These are phyloP conservation scores for Champsocephalus gunnari DNA, from an alignment of 2,797 vertebrate genomes.

Conservation along the genomic window DNA sequence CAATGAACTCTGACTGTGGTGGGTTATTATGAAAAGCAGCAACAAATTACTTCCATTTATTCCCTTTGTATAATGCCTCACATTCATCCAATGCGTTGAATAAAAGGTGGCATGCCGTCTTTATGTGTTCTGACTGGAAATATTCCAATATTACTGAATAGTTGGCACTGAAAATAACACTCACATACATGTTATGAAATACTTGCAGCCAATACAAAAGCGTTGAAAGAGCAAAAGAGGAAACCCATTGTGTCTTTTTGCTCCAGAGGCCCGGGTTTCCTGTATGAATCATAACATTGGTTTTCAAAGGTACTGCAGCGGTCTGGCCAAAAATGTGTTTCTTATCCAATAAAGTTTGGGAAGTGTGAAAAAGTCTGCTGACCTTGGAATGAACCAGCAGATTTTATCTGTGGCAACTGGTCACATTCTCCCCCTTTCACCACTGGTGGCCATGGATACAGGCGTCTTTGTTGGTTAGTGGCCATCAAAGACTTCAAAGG, in stretches of 20 bases:
- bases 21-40: slow-evolving; percentile 37
- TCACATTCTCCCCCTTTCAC: slow-evolving; percentile 79
- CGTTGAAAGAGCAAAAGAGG: slow-evolving; percentile 31
- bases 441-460: slow-evolving; percentile 79
- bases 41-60: slow-evolving; percentile 1
- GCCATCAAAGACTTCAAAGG: slow-evolving; percentile 80
- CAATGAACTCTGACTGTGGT: slow-evolving; percentile 45
- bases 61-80: background rate
- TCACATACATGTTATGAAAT: slow-evolving; percentile 30
- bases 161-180: slow-evolving; percentile 28
- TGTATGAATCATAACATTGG: slow-evolving; percentile 32
- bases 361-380: slow-evolving; percentile 73
- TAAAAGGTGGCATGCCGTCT: slow-evolving; percentile 20
- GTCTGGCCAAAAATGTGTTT: slow-evolving; percentile 18
- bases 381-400: slow-evolving; percentile 81
- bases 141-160: slow-evolving; percentile 35
- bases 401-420: slow-evolving; percentile 56
- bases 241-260: slow-evolving; percentile 35
- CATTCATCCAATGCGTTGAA: slow-evolving; percentile 19
- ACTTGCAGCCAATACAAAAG: slow-evolving; percentile 33
- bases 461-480: slow-evolving; percentile 74
- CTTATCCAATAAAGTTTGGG: slow-evolving; percentile 32
- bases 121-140: slow-evolving; percentile 31
- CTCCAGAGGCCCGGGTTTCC: slow-evolving; percentile 24
- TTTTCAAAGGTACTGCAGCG: slow-evolving; percentile 26